Percentiles rank a stretch among this genome's conserved stretches.
Conservation (phyloP, 2,888 invertebrate genomes). For the Eristalis intricaria region DNA sequence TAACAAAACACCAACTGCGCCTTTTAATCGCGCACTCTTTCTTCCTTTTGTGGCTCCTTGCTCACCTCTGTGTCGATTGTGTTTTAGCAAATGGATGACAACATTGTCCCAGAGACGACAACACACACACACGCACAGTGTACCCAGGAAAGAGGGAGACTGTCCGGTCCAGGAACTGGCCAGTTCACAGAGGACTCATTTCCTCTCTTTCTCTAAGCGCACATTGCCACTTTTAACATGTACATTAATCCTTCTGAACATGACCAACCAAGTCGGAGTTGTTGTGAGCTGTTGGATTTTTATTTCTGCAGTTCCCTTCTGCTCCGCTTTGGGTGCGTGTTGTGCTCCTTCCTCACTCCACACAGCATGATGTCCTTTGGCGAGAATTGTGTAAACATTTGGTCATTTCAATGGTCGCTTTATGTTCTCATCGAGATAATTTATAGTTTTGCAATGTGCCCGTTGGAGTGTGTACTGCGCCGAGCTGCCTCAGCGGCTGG, state of each 20-base stretch:
- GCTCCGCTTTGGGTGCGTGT: constrained; percentile 71
- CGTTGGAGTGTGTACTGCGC: constrained; percentile 55
- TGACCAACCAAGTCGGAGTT: constrained; percentile 64
- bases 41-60: constrained; percentile 28
- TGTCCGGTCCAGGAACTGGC: constrained; percentile 8
- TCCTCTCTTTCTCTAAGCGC: constrained; percentile 19
- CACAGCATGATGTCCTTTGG: constrained; percentile 72
- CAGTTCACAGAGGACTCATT: constrained; percentile 3
- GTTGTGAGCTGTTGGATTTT: constrained; percentile 16
- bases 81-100: constrained; percentile 72
- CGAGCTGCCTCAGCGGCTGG: constrained; percentile 37
- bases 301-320: constrained; percentile 27
- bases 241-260: constrained; percentile 72
- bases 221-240: constrained; percentile 68
- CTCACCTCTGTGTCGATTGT: constrained; percentile 64
- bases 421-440: constrained; percentile 73
- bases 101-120: constrained; percentile 62
- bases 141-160: constrained; percentile 12
- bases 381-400: constrained; percentile 74
- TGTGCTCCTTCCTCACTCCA: constrained; percentile 69
- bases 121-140: constrained; percentile 3
- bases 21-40: constrained; percentile 67
- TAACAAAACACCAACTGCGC: constrained; percentile 71
- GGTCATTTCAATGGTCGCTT: constrained; percentile 74
- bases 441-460: constrained; percentile 70